phyloP scores from a whole-genome alignment of 1,140 invertebrate genomes.

The Caenorhabditis elegans region DNA sequence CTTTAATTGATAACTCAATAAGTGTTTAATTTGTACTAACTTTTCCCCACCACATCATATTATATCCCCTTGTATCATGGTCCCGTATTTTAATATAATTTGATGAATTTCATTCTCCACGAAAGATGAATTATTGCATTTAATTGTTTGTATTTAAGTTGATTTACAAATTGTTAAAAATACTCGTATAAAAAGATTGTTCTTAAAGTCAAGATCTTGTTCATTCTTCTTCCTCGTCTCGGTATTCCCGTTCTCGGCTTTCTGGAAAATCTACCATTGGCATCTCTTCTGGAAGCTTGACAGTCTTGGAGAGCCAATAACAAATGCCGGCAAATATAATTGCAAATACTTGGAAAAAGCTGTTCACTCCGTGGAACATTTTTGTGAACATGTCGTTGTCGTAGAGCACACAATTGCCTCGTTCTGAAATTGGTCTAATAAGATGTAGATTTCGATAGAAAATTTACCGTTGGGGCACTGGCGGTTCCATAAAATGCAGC shows the following conservation, averaged over 20 bases:
- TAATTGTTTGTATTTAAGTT: background rate
- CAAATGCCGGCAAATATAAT: conserved; percentile 33
- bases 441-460: background rate
- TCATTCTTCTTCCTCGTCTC: conserved; percentile 6
- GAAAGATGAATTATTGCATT: background rate
- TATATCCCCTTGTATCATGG: too few relatives aligned
- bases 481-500: conserved; percentile 34
- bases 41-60: too few relatives aligned
- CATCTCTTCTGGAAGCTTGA: conserved; percentile 38
- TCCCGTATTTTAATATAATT: background rate
- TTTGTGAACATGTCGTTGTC: conserved; percentile 35
- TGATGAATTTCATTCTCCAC: background rate
- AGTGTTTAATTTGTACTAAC: too few relatives aligned
- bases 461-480: conserved; percentile 33
- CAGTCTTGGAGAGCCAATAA: conserved; percentile 23
- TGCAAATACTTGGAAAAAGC: conserved; percentile 14
- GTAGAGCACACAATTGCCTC: conserved; percentile 39
- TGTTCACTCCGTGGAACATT: conserved; percentile 30
- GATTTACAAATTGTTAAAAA: background rate
- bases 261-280: background rate
- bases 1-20: too few relatives aligned
- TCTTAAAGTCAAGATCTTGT: background rate
- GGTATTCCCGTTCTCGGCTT: background rate
- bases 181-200: background rate
- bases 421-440: conserved; percentile 27